A percentile compares a stretch with the other conserved stretches of the same genome.
Evolutionary conservation across 2,113 vertebrate genomes (phyloP).

Genomic region (Polypterus senegalus): DNA sequence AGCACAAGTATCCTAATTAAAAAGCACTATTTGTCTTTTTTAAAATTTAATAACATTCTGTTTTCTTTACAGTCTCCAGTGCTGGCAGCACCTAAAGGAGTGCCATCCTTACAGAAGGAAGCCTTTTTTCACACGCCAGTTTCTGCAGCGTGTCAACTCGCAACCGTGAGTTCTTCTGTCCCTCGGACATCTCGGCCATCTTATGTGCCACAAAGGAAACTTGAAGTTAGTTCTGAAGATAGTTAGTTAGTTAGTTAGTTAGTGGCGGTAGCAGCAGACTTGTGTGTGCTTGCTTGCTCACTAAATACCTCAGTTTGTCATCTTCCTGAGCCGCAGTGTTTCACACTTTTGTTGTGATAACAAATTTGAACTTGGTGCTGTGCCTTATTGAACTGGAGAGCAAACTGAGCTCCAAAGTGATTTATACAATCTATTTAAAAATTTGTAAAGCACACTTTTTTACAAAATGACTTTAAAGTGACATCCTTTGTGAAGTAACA

Average conservation of each 20-base stretch:
- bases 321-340: neutral
- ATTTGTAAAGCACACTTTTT: too few relatives aligned
- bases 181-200: constrained; percentile 36
- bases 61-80: constrained; percentile 33
- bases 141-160: constrained; percentile 32
- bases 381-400: neutral
- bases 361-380: neutral
- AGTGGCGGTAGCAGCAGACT: constrained; percentile 13
- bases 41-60: neutral
- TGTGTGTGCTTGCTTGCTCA: constrained; percentile 11
- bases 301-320: neutral
- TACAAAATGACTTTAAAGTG: too few relatives aligned
- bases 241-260: constrained; percentile 55
- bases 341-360: neutral
- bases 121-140: constrained; percentile 74
- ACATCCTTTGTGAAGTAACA: too few relatives aligned
- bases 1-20: too few relatives aligned
- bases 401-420: neutral
- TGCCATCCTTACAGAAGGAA: constrained; percentile 45
- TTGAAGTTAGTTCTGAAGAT: constrained; percentile 66
- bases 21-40: neutral
- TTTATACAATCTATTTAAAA: too few relatives aligned
- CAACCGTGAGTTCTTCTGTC: constrained; percentile 31
- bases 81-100: constrained; percentile 60
- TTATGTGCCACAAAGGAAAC: constrained; percentile 71